These are phyloP conservation scores for Microplitis demolitor DNA, from an alignment of 1,140 invertebrate genomes.

Conservation along the genomic window DNA sequence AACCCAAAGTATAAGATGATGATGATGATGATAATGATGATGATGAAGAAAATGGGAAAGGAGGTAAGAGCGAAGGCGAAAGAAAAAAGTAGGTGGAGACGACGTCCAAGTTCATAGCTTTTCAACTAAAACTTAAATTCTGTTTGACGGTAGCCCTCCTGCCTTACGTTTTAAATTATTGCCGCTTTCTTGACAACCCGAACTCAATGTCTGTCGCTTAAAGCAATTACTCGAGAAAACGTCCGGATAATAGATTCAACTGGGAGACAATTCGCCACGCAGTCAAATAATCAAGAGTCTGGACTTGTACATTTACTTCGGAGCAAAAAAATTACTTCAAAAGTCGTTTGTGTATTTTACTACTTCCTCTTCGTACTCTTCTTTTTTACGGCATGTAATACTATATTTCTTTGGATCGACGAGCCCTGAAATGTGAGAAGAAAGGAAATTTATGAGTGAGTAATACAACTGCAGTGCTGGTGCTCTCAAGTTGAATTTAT, in stretches of 20 bases:
- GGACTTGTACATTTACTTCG: no score
- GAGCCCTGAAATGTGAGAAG: constrained; percentile 4
- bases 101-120: not conserved
- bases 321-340: no score
- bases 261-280: not conserved
- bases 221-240: not conserved
- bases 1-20: constrained; percentile 10
- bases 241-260: not conserved
- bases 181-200: not conserved
- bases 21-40: constrained; percentile 20
- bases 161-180: not conserved
- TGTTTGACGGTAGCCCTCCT: not conserved
- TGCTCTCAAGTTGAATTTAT: not conserved
- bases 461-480: not conserved
- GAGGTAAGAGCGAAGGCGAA: no score
- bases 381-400: not conserved
- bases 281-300: no score
- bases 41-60: not conserved
- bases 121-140: not conserved
- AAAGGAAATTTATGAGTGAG: not conserved
- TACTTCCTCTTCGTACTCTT: not conserved
- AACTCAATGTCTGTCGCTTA: not conserved
- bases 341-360: no score
- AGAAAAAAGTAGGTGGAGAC: no score
- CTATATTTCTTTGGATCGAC: not conserved